phyloP scores from a whole-genome alignment of 2,113 vertebrate species.

The Micronycteris hirsuta region DNA sequence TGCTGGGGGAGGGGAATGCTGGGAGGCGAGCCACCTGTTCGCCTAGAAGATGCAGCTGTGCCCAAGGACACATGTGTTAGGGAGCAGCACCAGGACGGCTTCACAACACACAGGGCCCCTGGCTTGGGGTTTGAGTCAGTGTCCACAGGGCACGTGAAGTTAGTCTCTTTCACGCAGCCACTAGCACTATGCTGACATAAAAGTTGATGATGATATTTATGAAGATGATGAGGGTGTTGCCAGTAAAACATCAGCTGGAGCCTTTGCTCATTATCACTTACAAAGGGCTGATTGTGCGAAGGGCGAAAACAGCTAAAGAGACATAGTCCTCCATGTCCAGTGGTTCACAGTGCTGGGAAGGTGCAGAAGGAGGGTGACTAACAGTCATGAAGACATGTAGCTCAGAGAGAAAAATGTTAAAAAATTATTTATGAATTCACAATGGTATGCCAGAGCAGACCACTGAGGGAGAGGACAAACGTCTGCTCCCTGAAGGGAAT shows the following conservation, averaged over 20 bases:
- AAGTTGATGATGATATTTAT: not conserved
- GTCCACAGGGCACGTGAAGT: not conserved
- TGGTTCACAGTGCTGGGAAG: fast-evolving
- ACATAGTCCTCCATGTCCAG: not conserved
- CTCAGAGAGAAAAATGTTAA: not conserved
- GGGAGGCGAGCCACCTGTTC: not conserved
- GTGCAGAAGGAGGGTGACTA: not conserved
- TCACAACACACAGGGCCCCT: not conserved
- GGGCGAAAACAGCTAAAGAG: not conserved
- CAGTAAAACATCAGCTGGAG: not conserved
- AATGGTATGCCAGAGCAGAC: not conserved
- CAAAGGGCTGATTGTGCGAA: not conserved
- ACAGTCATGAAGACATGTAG: not conserved
- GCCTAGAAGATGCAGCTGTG: not conserved
- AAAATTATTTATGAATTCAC: not conserved
- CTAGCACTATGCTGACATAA: not conserved
- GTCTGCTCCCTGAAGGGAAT: not conserved
- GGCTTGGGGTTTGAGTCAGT: not conserved
- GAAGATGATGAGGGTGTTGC: too few relatives aligned
- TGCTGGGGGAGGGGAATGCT: too few relatives aligned
- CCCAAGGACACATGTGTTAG: fast-evolving
- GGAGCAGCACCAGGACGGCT: not conserved
- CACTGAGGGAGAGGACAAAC: not conserved
- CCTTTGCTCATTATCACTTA: not conserved
- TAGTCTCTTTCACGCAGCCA: not conserved